phyloP scores from a whole-genome alignment of 1,140 invertebrate species.

The Drosophila kepulauana region DNA sequence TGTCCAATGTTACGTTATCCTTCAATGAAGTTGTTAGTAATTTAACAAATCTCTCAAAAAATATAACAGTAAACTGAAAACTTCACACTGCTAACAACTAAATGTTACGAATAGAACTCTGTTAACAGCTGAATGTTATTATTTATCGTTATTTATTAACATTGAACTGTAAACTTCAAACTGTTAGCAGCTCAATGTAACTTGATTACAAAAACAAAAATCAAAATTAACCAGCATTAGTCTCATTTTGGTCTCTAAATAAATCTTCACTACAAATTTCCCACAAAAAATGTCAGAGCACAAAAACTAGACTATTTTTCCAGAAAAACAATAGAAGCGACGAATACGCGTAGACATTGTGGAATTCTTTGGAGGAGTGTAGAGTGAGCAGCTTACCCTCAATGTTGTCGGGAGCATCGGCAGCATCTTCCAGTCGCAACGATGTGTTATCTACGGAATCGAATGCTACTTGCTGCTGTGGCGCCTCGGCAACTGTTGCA shows the following conservation, averaged over 20 bases:
- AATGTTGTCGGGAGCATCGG: constrained; percentile 69
- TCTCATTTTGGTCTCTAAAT: constrained; percentile 22
- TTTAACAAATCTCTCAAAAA: too few species aligned
- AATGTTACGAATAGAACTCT: too few species aligned
- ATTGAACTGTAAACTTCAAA: too few species aligned
- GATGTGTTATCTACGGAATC: constrained; percentile 1
- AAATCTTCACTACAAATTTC: constrained; percentile 23
- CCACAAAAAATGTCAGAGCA: constrained; percentile 35
- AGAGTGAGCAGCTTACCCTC: constrained; percentile 61
- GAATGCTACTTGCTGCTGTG: constrained; percentile 13
- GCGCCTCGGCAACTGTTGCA: constrained; percentile 15
- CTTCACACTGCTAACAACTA: too few species aligned
- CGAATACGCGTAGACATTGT: not conserved
- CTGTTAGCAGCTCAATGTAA: not conserved
- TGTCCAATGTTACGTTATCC: constrained; percentile 9
- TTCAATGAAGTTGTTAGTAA: too few species aligned
- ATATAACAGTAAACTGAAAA: too few species aligned
- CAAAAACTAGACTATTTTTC: not conserved
- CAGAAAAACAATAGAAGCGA: constrained; percentile 14
- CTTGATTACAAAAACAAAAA: constrained; percentile 2
- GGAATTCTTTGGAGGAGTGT: not conserved
- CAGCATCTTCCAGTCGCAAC: constrained; percentile 24
- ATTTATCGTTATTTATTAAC: too few species aligned
- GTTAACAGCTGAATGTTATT: too few species aligned
- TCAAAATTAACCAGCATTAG: constrained; percentile 5